Base-by-base conservation (phyloP, 2,797 vertebrate genomes). In the Scarus forsteni region DNA sequence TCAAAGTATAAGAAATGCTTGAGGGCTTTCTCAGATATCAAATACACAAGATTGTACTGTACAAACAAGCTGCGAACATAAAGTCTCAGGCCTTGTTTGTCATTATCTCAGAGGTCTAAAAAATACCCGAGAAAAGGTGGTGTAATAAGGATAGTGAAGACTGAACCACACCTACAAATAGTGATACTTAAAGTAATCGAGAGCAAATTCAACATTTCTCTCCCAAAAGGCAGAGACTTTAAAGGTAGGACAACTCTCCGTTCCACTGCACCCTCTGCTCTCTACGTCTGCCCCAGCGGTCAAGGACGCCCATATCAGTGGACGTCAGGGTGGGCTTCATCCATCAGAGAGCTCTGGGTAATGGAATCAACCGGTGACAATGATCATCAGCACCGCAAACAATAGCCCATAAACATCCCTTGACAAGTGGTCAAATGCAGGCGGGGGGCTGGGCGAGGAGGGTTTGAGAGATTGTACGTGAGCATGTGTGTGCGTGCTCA, bases 351-450 rank as follows among this genome's bases (percentile, higher is more conserved):
- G 60, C 81, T 60, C 72, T 87, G 87, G 91, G 93, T 94, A 94
- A 94, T 94, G 91, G 91, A 94, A 94, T 92, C 90, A 92, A 88
- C 85, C 90, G 18, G 82, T 94, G 93, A 94, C 93, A 93, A 92
- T 94, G 93, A 94, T 93, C 92, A 94, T 94, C 94, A 94, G 88
- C 92, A 83, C 88, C 60, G 88, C 93, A 94, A 94, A 94, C 93
- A 93, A 93, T 90, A 88, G 88, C 77, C 93, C 91, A 94, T 95
- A 95, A 95, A 95, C 93, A 93, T 93, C 91, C 83, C 64, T n/a
- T 92, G 91, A 94, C 91, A 93, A 88, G 80, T 89, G 86, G 88
- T 92, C 89, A 89, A 85, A 89, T 69, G 85, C 73, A 51, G 42
- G 83, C 76, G 50, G 68, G 79, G 73, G 80, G 67, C 15, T 68